Evolutionary conservation across 2,113 vertebrate species (phyloP).

Genomic region (Zootoca vivipara): DNA sequence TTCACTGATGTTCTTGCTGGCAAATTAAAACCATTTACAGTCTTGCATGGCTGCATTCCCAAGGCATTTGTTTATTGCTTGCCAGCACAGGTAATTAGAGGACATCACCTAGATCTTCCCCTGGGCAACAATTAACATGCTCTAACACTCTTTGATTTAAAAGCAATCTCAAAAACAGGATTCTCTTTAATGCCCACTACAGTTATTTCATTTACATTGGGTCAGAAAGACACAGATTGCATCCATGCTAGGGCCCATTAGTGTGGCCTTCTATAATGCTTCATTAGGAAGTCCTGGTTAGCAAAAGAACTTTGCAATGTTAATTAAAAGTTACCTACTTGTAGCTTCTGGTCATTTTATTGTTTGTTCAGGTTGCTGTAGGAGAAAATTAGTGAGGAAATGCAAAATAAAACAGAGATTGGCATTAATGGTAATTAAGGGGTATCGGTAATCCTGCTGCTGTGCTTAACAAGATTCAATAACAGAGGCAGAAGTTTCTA

Average conservation of each 20-base stretch:
- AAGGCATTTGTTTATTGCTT: constrained; percentile 9
- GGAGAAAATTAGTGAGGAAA: not conserved
- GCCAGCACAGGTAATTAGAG: not conserved
- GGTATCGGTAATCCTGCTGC: not conserved
- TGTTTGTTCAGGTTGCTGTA: not conserved
- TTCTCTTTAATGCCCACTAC: not conserved
- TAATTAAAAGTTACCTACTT: not conserved
- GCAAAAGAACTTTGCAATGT: not conserved
- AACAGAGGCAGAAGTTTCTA: not conserved
- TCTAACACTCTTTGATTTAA: not conserved
- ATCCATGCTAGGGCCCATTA: not conserved
- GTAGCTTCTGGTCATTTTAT: not conserved
- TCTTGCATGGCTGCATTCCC: constrained; percentile 12
- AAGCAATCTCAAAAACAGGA: not conserved
- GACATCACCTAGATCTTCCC: constrained; percentile 8
- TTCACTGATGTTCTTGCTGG: constrained; percentile 9
- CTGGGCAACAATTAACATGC: constrained; percentile 16
- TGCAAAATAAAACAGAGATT: not conserved
- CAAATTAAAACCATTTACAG: constrained; percentile 8
- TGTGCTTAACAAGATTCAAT: not conserved
- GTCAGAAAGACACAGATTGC: not conserved
- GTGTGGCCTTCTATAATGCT: not conserved
- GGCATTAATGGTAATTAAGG: too few relatives aligned
- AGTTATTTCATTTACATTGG: not conserved
- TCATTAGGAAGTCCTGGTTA: not conserved